Evolutionary conservation across 2,888 invertebrate genomes (phyloP).

Genomic region (Sericinus montela): DNA sequence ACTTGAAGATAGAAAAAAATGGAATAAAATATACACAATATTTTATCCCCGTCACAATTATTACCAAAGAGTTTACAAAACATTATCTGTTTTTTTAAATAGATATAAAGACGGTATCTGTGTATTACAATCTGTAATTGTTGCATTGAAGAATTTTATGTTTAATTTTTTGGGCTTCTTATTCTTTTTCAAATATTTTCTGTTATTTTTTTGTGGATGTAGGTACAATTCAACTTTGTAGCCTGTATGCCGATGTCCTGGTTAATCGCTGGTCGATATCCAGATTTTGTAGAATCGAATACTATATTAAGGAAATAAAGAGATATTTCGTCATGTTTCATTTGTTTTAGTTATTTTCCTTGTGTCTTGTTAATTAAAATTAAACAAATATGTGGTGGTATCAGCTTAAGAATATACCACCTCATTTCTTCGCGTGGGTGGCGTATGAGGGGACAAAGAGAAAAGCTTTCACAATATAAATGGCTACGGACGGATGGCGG

Average conservation of each 20-base stretch:
- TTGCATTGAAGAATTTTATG: no score
- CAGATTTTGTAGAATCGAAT: constrained; percentile 39
- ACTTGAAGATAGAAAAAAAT: background rate
- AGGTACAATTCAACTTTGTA: background rate
- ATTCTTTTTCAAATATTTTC: background rate
- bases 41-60: constrained; percentile 14
- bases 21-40: background rate
- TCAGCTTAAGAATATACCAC: no score
- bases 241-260: constrained; percentile 30
- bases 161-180: background rate
- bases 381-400: no score
- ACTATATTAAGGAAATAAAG: constrained; percentile 41
- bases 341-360: background rate
- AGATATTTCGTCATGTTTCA: constrained; percentile 33
- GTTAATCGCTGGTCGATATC: constrained; percentile 65
- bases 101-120: no score
- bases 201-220: background rate
- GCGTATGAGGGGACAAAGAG: no score
- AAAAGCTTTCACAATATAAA: no score
- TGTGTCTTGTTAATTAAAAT: no score
- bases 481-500: no score
- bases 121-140: no score
- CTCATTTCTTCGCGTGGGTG: no score
- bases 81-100: constrained; percentile 5
- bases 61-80: constrained; percentile 24